Conservation (phyloP, 2,113 vertebrate species). For the Scomber japonicus region DNA sequence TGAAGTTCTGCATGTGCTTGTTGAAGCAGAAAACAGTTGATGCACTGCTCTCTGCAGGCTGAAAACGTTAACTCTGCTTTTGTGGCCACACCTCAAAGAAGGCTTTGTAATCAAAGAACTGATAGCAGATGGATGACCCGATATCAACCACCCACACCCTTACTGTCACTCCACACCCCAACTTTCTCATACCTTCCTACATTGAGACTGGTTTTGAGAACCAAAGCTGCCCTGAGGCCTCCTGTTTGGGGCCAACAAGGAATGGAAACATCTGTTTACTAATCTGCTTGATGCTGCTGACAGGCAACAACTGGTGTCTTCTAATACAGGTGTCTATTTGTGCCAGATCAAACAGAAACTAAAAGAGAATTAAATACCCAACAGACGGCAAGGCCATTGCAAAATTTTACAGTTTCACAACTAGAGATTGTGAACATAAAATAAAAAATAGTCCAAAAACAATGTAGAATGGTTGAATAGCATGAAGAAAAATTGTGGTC, state of each 20-base stretch:
- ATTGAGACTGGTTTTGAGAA: not conserved
- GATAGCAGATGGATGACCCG: not conserved
- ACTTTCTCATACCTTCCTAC: not conserved
- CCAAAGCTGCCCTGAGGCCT: not conserved
- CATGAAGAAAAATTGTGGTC: not conserved
- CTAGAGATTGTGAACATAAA: not conserved
- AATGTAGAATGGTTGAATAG: not conserved
- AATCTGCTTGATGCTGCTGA: not conserved
- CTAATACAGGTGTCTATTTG: not conserved
- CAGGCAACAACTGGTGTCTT: not conserved
- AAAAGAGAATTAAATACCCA: not conserved
- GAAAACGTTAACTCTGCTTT: not conserved
- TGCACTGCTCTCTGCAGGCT: constrained; percentile 9
- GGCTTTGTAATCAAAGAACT: not conserved
- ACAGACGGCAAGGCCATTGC: not conserved
- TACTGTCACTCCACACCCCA: not conserved
- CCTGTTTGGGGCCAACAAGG: constrained; percentile 11
- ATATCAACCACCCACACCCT: not conserved
- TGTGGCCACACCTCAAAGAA: not conserved
- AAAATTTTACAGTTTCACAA: not conserved
- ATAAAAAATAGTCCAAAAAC: not conserved
- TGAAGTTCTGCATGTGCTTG: not conserved
- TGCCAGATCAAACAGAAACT: not conserved
- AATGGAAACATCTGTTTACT: not conserved
- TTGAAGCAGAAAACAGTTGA: not conserved